Conservation (phyloP, 2,113 vertebrate genomes). For the Mormyrus iriodes region DNA sequence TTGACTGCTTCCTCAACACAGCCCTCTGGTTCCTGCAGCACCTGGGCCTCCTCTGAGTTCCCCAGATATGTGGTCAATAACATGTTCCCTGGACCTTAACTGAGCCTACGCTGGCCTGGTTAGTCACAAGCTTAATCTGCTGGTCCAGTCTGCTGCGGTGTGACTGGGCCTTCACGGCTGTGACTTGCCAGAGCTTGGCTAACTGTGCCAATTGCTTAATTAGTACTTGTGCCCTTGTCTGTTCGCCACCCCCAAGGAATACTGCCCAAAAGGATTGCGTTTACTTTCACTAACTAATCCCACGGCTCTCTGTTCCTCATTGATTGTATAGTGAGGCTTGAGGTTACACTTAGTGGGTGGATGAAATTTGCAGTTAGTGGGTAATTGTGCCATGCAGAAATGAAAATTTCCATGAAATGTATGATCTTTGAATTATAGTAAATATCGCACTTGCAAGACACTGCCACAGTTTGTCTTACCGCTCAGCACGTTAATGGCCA, state of each 20-base stretch:
- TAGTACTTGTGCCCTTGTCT: neutral
- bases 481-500: neutral
- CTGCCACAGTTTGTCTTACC: neutral
- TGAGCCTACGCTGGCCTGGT: neutral
- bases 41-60: slow-evolving; percentile 37
- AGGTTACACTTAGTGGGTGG: neutral
- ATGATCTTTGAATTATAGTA: neutral
- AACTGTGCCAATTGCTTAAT: neutral
- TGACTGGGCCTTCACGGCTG: neutral
- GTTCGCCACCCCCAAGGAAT: neutral
- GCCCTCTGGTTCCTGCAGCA: slow-evolving; percentile 65
- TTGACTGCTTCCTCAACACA: slow-evolving; percentile 63
- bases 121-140: neutral
- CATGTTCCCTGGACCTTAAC: neutral
- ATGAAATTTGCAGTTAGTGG: neutral
- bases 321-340: neutral
- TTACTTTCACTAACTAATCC: neutral
- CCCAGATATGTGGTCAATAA: neutral
- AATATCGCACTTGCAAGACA: slow-evolving; percentile 7
- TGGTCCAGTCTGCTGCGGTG: neutral
- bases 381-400: slow-evolving; percentile 11
- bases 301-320: neutral
- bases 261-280: slow-evolving; percentile 5
- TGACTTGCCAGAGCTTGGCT: neutral
- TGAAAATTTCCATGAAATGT: neutral